Evolutionary conservation across 2,888 invertebrate genomes (phyloP), one percentile per base, ranked within the genome.

Genomic region (Lasioglossum lativentre): DNA sequence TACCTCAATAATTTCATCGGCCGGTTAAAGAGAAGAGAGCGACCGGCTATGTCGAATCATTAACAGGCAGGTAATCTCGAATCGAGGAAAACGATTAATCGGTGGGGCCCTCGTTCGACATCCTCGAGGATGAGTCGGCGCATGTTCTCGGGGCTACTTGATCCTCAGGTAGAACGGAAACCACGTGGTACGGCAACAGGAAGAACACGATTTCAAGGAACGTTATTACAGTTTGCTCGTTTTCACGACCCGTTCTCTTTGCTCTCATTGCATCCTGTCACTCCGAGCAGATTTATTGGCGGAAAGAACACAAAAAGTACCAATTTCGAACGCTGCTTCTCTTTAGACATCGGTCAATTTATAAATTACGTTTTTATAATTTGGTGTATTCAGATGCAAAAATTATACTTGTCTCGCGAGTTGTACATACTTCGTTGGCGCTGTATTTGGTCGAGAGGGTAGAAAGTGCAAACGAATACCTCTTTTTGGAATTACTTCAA

Each of bases 171-270:
- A 84, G 56, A 85, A 73, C 66, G 68, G 66, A 71, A 45, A 63
- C 30, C 80, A 70, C 78, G 68, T 56, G 72, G 77, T 4, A 27
- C 42, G 38, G 59, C 71, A 75, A 78, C 68, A 47, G 74, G 16
- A 47, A 38, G 30, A 63, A 16, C 66, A 47, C 47, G 82, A 45
- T 71, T 56, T 68, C 42, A n/a, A 63, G 74, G 82, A 81, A 80
- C 68, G 87, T 79, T 83, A 78, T 89, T 86, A 80, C 84, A 73
- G 85, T 91, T 90, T 86, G 81, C 84, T 79, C 84, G 74, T 86
- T 90, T 90, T 90, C 90, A 90, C 87, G 88, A 85, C 84, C 66
- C 74, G n/a, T 68, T 59, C 59, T 14, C 27, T 19, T 30, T 16
- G 66, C 19, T 34, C 34, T 23, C 19, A 34, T 34, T 66, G 34